These are phyloP conservation scores for Lutjanus erythropterus DNA, from an alignment of 2,113 vertebrate genomes.

Conservation along the genomic window DNA sequence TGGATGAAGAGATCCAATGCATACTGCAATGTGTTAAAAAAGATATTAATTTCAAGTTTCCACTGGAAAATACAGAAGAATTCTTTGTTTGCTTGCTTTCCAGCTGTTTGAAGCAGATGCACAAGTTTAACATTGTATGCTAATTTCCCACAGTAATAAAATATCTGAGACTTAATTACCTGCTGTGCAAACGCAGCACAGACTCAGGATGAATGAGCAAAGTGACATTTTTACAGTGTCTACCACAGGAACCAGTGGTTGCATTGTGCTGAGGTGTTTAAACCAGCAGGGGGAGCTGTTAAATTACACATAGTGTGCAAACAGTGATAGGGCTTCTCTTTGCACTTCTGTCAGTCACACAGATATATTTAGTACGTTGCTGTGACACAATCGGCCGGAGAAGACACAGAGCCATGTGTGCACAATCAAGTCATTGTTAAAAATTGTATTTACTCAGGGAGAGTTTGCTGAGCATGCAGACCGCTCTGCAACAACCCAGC, in stretches of 20 bases:
- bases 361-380: neutral
- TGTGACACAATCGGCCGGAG: neutral
- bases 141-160: slow-evolving; percentile 24
- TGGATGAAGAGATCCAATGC: neutral
- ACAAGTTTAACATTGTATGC: neutral
- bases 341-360: neutral
- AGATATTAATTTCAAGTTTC: neutral
- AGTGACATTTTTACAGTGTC: neutral
- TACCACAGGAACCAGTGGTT: neutral
- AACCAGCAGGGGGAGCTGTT: slow-evolving; percentile 50
- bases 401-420: neutral
- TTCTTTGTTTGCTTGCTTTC: neutral
- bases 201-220: neutral
- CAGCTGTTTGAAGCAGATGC: neutral
- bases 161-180: slow-evolving; percentile 29
- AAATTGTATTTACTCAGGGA: neutral
- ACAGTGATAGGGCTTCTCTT: neutral
- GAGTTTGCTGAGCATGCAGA: neutral
- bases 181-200: slow-evolving; percentile 2
- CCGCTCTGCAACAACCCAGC: neutral
- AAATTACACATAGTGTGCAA: neutral
- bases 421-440: neutral
- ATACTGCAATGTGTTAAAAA: neutral
- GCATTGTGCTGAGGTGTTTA: neutral
- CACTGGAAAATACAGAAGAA: neutral